Evolutionary conservation across 2,888 invertebrate species (phyloP).

Genomic region (Ectemnius cavifrons): DNA sequence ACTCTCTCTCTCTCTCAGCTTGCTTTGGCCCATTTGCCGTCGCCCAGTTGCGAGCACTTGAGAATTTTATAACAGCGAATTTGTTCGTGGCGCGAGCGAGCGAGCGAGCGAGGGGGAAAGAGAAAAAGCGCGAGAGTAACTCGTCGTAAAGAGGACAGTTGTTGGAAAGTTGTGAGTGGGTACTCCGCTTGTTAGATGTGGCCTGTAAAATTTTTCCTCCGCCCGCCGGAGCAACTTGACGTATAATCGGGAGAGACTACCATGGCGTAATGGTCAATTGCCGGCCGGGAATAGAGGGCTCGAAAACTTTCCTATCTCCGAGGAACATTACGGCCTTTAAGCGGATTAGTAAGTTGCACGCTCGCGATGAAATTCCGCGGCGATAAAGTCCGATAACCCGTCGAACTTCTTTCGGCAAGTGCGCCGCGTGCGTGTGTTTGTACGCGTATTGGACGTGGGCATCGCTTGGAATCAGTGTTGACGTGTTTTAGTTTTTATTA

Average conservation of each 20-base stretch:
- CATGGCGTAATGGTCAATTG: conserved; percentile 31
- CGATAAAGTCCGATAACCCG: conserved; percentile 31
- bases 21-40: not conserved
- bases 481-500: too few species aligned
- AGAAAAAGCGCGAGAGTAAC: not conserved
- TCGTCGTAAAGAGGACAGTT: conserved; percentile 17
- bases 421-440: conserved; percentile 6
- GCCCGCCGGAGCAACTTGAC: conserved; percentile 16
- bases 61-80: not conserved
- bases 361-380: conserved; percentile 37
- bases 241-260: conserved; percentile 26
- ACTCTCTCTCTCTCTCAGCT: too few species aligned
- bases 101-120: not conserved
- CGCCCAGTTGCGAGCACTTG: not conserved
- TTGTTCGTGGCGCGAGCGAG: not conserved
- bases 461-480: too few species aligned
- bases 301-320: conserved; percentile 31
- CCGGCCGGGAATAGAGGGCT: conserved; percentile 9
- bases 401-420: conserved; percentile 35
- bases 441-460: too few species aligned
- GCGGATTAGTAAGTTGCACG: conserved; percentile 43
- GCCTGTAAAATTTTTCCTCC: conserved; percentile 13
- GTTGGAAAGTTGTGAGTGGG: not conserved
- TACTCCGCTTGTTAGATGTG: conserved; percentile 15
- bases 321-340: conserved; percentile 31